Base-by-base conservation (phyloP, 2,797 vertebrate genomes). In the Jordanella pulchra region DNA sequence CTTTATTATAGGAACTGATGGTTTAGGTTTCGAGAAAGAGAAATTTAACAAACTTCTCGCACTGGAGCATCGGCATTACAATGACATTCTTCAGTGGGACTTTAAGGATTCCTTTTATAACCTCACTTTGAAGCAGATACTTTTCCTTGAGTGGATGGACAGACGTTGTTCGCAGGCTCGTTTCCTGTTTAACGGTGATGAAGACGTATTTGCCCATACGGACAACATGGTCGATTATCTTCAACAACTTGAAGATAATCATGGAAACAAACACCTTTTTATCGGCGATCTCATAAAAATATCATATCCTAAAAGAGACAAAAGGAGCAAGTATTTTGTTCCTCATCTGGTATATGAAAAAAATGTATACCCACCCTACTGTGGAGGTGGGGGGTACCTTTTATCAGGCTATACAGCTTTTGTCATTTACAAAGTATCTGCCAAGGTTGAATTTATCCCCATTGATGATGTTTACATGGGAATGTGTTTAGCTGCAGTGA, bases 61-160 rank as follows among this genome's bases (percentile, higher is more conserved):
- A 7, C n/a, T 93, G 47, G 96, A 97, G 86, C 88, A 95, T 0
- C 56, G 0, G 0, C 58, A 75, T 6, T 47, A 95, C 2, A 1
- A 77, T 0, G 96, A 97, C 84, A 87, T 97, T 51, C 84, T 97
- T 44, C 96, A 96, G 83, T 97, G 96, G 96, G 86, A 91, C 55
- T 97, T 97, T 50, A 44, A 11, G 0, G 96, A 97, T 79, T 72
- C 93, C 0, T 96, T 97, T 92, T 96, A 92, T 87, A 97, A 97
- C 87, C 94, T 97, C 66, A 97, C 95, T 0, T 86, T 96, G 64
- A 97, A 97, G 89, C 96, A 96, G 88, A 71, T 95, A 0, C 92
- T 97, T 4, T 96, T 97, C 86, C 78, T 96, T 0, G 14, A 88
- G 65, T 97, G 96, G 96, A 87, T 95, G 89, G 78, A 84, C 7